phyloP scores from a whole-genome alignment of 2,888 invertebrate genomes.

The Leucozona laternaria region DNA sequence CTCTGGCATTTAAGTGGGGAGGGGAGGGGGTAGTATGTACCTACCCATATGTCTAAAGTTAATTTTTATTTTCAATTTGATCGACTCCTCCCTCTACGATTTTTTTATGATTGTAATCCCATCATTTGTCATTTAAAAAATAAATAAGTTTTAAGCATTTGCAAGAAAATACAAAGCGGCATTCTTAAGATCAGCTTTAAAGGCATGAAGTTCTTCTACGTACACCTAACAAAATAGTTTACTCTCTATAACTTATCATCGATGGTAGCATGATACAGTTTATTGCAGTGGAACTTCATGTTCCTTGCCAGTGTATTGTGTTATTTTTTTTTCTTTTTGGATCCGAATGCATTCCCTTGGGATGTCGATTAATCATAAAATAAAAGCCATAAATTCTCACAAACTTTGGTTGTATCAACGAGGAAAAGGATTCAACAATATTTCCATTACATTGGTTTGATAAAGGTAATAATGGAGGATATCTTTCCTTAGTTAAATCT shows the following conservation, averaged over 20 bases:
- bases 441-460: conserved; percentile 60
- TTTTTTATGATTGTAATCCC: too few species aligned
- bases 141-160: neutral
- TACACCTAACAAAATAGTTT: conserved; percentile 26
- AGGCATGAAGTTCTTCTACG: conserved; percentile 37
- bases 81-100: too few species aligned
- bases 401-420: conserved; percentile 58
- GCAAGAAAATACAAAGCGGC: too few species aligned
- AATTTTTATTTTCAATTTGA: too few species aligned
- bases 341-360: conserved; percentile 69
- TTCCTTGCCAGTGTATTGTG: conserved; percentile 68
- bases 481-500: conserved; percentile 30
- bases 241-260: conserved; percentile 42
- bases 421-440: conserved; percentile 65
- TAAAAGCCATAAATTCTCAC: conserved; percentile 68
- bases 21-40: too few species aligned
- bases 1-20: too few species aligned
- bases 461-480: conserved; percentile 62
- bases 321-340: conserved; percentile 55
- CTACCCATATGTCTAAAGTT: too few species aligned
- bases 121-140: too few species aligned
- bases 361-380: conserved; percentile 71
- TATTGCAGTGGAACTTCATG: conserved; percentile 62
- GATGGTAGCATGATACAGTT: conserved; percentile 18
- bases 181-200: neutral